Base-by-base conservation (phyloP, 2,888 invertebrate genomes). In the Ischnus inquisitorius region DNA sequence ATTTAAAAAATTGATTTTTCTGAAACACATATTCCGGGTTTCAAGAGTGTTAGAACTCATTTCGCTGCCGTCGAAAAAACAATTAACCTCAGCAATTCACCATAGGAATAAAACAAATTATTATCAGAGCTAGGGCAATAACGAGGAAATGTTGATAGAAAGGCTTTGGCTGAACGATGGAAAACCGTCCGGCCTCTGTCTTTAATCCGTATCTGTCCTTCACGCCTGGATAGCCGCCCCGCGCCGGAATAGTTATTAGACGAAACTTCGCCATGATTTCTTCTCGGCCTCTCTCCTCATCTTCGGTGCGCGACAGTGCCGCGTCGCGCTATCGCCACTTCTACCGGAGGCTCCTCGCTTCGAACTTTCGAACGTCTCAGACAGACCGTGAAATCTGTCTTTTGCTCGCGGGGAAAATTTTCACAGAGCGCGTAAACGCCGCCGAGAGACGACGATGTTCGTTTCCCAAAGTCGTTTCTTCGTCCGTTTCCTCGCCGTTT, bases 191-290 rank as follows among this genome's bases (percentile, higher is more conserved):
- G 71, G 84, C 76, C 88, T 90, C 88, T 88, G 90, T 88, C 89
- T 91, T 90, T 91, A 91, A 91, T 91, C 90, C 91, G 90, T 91
- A 91, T 91, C 91, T 91, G 90, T 88, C 89, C 89, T 91, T 92
- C 89, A 91, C 91, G 92, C 92, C 88, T 91, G 89, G 92, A 91
- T 91, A 89, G 89, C 87, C 88, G 25, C 87, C 82, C 88, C 89
- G 87, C 88, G 88, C 89, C 91, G 89, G 89, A 89, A 92, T 90
- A 90, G 89, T 91, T 90, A 90, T 91, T 91, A 89, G 90, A 89
- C 89, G 89, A 92, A 92, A 92, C 89, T 92, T 91, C 90, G 89
- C 88, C 88, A 87, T 87, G 60, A 28, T 81, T 81, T 80, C 80
- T 80, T 64, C 62, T 62, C 51, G 51, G 14, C 25, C 48, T 51